A percentile compares a stretch with the other conserved stretches of the same genome.
These are phyloP conservation scores for Lacanobia wlatinum DNA, from an alignment of 2,888 invertebrate genomes.

Conservation along the genomic window DNA sequence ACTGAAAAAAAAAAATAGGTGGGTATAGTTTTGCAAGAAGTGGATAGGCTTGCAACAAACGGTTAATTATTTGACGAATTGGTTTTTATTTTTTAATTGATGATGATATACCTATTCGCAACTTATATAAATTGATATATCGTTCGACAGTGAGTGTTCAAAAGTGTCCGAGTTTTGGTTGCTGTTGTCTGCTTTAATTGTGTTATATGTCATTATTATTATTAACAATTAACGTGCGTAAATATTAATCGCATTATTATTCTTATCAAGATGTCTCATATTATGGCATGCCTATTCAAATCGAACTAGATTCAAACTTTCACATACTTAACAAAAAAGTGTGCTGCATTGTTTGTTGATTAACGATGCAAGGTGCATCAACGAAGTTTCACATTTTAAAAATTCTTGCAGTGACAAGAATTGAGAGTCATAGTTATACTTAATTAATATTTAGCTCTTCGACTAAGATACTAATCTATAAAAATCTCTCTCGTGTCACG, in stretches of 20 bases:
- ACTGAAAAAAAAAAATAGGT: not conserved
- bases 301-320: constrained; percentile 82
- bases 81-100: not conserved
- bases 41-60: not conserved
- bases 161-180: not conserved
- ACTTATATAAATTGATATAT: not conserved
- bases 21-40: not conserved
- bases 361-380: constrained; percentile 66
- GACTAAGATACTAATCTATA: not conserved
- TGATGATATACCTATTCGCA: not conserved
- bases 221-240: not conserved
- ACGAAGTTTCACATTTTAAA: constrained; percentile 67
- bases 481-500: too few species aligned
- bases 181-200: not conserved
- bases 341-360: constrained; percentile 79
- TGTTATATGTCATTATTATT: not conserved
- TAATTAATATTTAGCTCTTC: not conserved
- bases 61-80: not conserved
- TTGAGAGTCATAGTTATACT: not conserved
- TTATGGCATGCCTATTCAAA: constrained; percentile 74
- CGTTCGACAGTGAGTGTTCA: not conserved
- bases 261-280: constrained; percentile 67
- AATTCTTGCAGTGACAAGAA: constrained; percentile 17
- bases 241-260: constrained; percentile 54
- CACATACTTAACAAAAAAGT: constrained; percentile 80